Evolutionary conservation across 2,888 invertebrate genomes (phyloP), one percentile per base, ranked within the genome.

Genomic region (Conomelus anceps): DNA sequence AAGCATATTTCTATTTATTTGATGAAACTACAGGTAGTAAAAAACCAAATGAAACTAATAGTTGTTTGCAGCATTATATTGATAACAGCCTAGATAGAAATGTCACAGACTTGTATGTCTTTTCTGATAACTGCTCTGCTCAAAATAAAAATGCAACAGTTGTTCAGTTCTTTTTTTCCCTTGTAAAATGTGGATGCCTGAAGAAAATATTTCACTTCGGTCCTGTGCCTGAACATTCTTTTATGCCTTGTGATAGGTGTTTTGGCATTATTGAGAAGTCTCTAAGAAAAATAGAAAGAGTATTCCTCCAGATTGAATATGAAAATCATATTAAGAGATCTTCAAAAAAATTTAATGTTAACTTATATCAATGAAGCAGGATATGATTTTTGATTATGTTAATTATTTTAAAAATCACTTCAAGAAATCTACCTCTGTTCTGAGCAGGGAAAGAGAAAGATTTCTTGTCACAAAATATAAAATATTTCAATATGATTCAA

Each of bases 1-100:
- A 84, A 90, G 87, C 87, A 34, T 90, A 23, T 86, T 89, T 22
- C 34, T 89, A 89, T 29, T 22, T 89, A 23, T 89, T 86, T 89
- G 89, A 89, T 29, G 86, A 89, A 29, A 89, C 86, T 20, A 89
- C 86, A 7, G 89, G 86, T 29, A 84, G 89, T n/a, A 89, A 89
- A 86, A 34, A 85, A 24, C 89, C 89, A 29, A 86, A 86, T 88
- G 88, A 88, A 88, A 88, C 88, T 4, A 24, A 63, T 41, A 88
- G 88, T 84, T 88, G 22, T 84, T 24, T 88, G 84, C 84, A 88
- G 23, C 88, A 88, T 23, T 88, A 88, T 24, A 84, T 88, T 22
- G 41, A 88, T 11, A 88, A 88, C 23, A 23, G 24, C 23, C 22
- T 88, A 41, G 41, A 88, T 63, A 34, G 22, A 22, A 84, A 22